Evolutionary conservation across 2,113 vertebrate species (phyloP).

Genomic region (Xyrauchen texanus): DNA sequence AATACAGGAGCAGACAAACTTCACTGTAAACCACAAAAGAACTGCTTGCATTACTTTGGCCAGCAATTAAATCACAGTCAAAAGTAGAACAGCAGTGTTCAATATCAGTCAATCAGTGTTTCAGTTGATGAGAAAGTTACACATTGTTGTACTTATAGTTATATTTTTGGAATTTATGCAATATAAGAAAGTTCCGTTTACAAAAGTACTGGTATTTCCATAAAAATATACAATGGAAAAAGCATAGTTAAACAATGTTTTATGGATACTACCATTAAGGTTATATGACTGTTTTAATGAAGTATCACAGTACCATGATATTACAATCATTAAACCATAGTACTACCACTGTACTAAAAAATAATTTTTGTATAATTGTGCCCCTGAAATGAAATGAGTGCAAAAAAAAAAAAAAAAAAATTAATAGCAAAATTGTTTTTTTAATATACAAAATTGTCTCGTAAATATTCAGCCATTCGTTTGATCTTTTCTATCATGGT

Average conservation of each 20-base stretch:
- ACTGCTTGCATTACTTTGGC: neutral
- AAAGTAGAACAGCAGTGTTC: neutral
- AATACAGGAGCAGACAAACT: neutral
- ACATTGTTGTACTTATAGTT: too few relatives aligned
- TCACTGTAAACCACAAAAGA: slow-evolving; percentile 9
- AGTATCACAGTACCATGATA: neutral
- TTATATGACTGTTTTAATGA: neutral
- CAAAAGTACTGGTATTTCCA: too few relatives aligned
- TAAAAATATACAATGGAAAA: too few relatives aligned
- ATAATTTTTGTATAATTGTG: neutral
- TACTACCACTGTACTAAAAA: neutral
- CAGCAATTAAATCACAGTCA: neutral
- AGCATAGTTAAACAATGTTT: too few relatives aligned
- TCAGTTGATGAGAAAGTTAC: too few relatives aligned
- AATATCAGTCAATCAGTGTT: neutral
- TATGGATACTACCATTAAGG: neutral
- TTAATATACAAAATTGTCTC: slow-evolving; percentile 72
- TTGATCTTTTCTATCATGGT: slow-evolving; percentile 10
- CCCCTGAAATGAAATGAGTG: slow-evolving; percentile 60
- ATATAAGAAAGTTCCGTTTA: too few relatives aligned
- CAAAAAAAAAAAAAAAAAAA: too few relatives aligned
- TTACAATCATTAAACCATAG: neutral
- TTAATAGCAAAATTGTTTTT: too few relatives aligned
- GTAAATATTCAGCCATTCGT: slow-evolving; percentile 29
- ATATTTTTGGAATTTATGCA: too few relatives aligned